A percentile compares a stretch with the other conserved stretches of the same genome.
Evolutionary conservation across 1,140 invertebrate species (phyloP).

Genomic region (Drosophila ambigua): DNA sequence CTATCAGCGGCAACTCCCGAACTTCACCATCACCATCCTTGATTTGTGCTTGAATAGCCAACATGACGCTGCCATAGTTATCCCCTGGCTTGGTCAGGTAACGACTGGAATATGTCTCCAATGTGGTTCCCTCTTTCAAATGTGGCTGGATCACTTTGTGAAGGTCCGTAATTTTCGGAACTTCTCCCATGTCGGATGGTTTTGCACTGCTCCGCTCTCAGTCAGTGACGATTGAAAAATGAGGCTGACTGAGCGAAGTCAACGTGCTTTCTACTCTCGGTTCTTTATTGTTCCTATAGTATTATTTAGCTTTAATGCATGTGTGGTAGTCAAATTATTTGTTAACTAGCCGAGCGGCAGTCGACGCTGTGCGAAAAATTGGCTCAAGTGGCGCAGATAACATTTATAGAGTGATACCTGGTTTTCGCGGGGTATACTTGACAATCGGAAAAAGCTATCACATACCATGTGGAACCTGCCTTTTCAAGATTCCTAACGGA

Average conservation of each 20-base stretch:
- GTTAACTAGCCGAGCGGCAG: constrained; percentile 9
- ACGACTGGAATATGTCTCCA: constrained; percentile 55
- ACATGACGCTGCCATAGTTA: constrained; percentile 86
- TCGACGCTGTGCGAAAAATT: constrained; percentile 38
- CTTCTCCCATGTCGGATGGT: constrained; percentile 52
- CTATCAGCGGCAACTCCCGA: constrained; percentile 84
- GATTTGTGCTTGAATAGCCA: constrained; percentile 79
- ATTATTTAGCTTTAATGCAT: constrained; percentile 17
- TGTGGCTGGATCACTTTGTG: constrained; percentile 63
- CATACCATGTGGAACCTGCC: too few relatives aligned
- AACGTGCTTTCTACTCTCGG: constrained; percentile 25
- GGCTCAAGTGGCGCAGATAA: constrained; percentile 59
- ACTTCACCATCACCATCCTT: constrained; percentile 55
- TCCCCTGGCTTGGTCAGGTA: constrained; percentile 85
- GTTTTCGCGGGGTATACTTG: constrained; percentile 19
- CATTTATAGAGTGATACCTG: constrained; percentile 18
- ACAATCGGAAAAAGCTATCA: too few relatives aligned
- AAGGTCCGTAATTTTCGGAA: constrained; percentile 68
- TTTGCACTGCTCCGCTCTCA: constrained; percentile 14
- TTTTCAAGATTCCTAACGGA: too few relatives aligned
- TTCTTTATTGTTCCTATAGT: constrained; percentile 7
- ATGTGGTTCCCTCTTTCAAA: constrained; percentile 48
- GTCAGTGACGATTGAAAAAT: constrained; percentile 35
- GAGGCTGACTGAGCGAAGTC: background rate
- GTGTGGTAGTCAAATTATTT: constrained; percentile 16